phyloP scores from a whole-genome alignment of 2,888 invertebrate species.

The Pimpla rufipes region DNA sequence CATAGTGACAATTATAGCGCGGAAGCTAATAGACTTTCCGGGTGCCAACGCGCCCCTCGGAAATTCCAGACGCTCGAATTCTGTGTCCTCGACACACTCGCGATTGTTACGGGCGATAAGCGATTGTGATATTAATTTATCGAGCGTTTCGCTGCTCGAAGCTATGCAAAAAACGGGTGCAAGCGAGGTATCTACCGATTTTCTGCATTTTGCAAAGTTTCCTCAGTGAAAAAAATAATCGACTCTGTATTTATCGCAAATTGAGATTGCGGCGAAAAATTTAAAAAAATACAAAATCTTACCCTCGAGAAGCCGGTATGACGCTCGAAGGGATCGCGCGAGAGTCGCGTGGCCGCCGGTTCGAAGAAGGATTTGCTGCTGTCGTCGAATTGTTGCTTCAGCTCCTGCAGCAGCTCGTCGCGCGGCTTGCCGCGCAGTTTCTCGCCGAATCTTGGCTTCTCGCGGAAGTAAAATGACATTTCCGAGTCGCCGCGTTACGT shows the following conservation, averaged over 20 bases:
- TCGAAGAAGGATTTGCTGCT: conserved; percentile 80
- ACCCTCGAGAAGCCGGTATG: conserved; percentile 79
- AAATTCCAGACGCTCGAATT: conserved; percentile 37
- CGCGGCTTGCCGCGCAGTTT: conserved; percentile 80
- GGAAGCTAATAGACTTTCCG: conserved; percentile 8
- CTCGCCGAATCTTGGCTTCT: conserved; percentile 81
- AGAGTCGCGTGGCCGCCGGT: conserved; percentile 69
- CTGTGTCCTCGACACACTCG: conserved; percentile 24
- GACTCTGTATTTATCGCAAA: too few relatives aligned
- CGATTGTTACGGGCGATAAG: conserved; percentile 13
- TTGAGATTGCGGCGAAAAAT: not conserved
- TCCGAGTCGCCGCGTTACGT: conserved; percentile 62
- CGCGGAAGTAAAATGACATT: conserved; percentile 83
- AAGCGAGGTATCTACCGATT: too few relatives aligned
- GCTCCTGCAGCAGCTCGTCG: conserved; percentile 81
- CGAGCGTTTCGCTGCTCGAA: not conserved
- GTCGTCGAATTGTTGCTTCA: conserved; percentile 82
- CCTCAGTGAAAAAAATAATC: too few relatives aligned
- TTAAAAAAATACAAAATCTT: conserved; percentile 60
- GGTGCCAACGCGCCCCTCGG: conserved; percentile 40
- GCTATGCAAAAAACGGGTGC: too few relatives aligned
- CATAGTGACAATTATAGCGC: conserved; percentile 54
- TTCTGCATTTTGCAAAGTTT: not conserved
- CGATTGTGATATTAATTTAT: not conserved
- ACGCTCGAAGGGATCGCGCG: conserved; percentile 80